Base-by-base conservation (phyloP, 2,888 invertebrate species). In the Ceratothoa steindachneri region DNA sequence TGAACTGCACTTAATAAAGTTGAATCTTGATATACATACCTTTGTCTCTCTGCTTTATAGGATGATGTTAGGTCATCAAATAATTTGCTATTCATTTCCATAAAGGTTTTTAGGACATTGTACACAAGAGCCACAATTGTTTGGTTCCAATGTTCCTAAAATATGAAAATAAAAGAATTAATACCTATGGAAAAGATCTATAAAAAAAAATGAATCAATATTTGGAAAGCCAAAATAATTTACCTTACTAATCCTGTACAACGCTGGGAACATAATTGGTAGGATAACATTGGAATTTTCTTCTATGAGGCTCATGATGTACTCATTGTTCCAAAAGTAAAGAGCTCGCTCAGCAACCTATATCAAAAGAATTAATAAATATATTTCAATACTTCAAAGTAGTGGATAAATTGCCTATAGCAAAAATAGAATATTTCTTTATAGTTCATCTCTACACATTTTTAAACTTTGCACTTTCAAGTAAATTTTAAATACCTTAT, bases 261-360 rank as follows among this genome's bases (percentile, higher is more conserved):
- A 88, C 81, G 98, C 95, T 80, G 98, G 98, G 88, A 99, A 99
- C 97, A 99, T 98, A 83, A 99, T 97, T 82, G 98, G 98, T 91
- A 99, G 93, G 85, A 99, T 97, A 84, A 95, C 92, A 85, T 93
- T 91, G 85, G 95, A 97, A 87, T 98, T 98, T 85, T 99, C 98
- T 85, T 97, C 96, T 88, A 99, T 97, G 86, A 99, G 88, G 81
- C 96, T 96, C 91, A 98, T 92, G 84, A 99, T 96, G 87, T 99
- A 99, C 88, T 99, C 99, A 87, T 98, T 99, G 89, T 99, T 99
- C 98, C 98, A 99, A 87, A 95, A 97, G 87, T 97, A 99, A 82
- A 99, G 88, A 82, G 99, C 97, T 86, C 99, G 90, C 86, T 99
- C 99, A 81, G 99, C 98, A 84, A 98, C 97, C 94, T 97, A 84